Evolutionary conservation across 2,797 vertebrate species (phyloP).

Genomic region (Sus cebifrons): DNA sequence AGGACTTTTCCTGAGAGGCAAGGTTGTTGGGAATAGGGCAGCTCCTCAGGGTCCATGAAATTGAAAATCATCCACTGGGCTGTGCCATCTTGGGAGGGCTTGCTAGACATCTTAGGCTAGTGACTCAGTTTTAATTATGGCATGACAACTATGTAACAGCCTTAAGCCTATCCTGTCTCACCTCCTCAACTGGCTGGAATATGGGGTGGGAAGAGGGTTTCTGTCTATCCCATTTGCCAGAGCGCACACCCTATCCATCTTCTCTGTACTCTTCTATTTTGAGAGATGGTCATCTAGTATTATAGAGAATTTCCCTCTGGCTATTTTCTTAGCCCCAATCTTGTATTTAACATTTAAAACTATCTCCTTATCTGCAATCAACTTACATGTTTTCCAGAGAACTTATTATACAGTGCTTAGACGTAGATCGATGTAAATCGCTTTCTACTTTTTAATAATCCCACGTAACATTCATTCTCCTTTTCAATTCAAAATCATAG

Average conservation of each 20-base stretch:
- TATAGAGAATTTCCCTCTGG: conserved; percentile 20
- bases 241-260: background rate
- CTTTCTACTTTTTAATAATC: conserved; percentile 4
- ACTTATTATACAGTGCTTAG: background rate
- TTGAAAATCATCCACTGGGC: background rate
- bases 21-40: background rate
- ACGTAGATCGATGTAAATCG: background rate
- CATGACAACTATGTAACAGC: background rate
- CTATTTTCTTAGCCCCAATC: background rate
- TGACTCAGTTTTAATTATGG: background rate
- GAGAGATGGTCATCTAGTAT: background rate
- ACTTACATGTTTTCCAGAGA: background rate
- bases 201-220: background rate
- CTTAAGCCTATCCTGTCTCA: background rate
- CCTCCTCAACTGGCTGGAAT: background rate
- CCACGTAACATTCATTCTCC: background rate
- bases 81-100: background rate
- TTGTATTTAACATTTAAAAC: conserved; percentile 18
- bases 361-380: background rate
- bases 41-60: background rate
- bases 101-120: background rate
- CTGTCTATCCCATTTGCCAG: background rate
- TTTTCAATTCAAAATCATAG: background rate
- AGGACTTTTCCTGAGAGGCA: background rate
- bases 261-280: background rate